These are phyloP conservation scores for Oreamnos americanus DNA, from an alignment of 2,113 vertebrate genomes.

Conservation along the genomic window DNA sequence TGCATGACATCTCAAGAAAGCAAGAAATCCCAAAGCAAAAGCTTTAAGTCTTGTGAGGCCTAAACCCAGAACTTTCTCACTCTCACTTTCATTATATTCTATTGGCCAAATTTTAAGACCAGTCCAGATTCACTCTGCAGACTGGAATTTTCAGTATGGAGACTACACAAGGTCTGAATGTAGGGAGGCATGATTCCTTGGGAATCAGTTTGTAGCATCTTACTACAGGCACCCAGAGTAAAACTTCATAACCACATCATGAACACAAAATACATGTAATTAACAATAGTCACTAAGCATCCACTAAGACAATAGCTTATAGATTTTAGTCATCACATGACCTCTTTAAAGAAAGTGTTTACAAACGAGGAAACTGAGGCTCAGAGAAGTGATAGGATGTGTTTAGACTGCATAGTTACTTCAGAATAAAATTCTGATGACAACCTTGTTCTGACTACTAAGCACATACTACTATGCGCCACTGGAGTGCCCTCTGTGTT, in stretches of 20 bases:
- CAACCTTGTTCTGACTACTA: neutral
- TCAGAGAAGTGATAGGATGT: neutral
- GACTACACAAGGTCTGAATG: neutral
- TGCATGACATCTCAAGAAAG: neutral
- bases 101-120: neutral
- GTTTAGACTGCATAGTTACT: neutral
- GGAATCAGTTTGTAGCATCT: neutral
- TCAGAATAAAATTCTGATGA: neutral
- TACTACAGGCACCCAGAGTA: neutral
- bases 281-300: neutral
- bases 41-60: neutral
- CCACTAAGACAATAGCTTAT: neutral
- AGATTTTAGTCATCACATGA: neutral
- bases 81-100: neutral
- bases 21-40: neutral
- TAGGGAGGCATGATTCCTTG: neutral
- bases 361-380: neutral
- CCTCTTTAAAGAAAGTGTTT: neutral
- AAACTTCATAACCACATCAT: neutral
- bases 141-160: neutral
- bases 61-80: neutral
- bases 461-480: accelerated
- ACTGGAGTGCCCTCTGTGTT: neutral
- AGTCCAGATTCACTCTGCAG: neutral
- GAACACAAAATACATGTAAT: neutral